A percentile compares a stretch with the other conserved stretches of the same genome.
phyloP scores from a whole-genome alignment of 2,113 vertebrate genomes.

The Smithornis capensis region DNA sequence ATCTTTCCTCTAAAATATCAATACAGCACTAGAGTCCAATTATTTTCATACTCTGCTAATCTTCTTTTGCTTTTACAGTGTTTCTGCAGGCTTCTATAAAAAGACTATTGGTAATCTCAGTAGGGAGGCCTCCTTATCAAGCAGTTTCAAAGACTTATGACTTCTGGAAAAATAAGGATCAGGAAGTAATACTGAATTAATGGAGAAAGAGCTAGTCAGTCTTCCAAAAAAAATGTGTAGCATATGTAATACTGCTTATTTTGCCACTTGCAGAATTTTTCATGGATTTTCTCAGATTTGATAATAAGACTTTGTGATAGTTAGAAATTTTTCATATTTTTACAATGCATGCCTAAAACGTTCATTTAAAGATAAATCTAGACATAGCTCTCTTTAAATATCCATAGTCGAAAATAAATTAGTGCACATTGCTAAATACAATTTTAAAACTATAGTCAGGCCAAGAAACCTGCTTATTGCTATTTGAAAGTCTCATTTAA shows the following conservation, averaged over 20 bases:
- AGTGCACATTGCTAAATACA: background rate
- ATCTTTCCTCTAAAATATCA: slow-evolving; percentile 40
- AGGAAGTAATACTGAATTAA: background rate
- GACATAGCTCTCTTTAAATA: background rate
- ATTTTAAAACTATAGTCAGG: background rate
- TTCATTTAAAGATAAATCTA: background rate
- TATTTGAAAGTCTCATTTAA: background rate
- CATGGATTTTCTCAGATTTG: background rate
- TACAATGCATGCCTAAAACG: background rate
- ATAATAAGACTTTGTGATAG: background rate
- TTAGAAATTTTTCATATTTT: background rate
- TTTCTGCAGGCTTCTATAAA: slow-evolving; percentile 31
- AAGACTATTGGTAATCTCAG: slow-evolving; percentile 38
- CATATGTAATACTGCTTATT: background rate
- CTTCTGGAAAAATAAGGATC: slow-evolving; percentile 9
- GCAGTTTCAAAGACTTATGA: slow-evolving; percentile 22
- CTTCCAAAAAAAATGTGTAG: background rate
- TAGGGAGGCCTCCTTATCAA: slow-evolving; percentile 1
- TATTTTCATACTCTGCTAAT: slow-evolving; percentile 61
- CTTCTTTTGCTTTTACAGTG: slow-evolving; percentile 24
- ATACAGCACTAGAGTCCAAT: slow-evolving; percentile 1
- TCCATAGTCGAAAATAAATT: background rate
- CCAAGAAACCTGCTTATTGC: background rate
- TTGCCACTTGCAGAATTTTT: background rate
- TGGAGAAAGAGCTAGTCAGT: background rate